Evolutionary conservation across 37 sponge, comb jelly and placozoan species (phyloP), one percentile per base, ranked within the genome.

Genomic region (Diacarnus erythraeanus): DNA sequence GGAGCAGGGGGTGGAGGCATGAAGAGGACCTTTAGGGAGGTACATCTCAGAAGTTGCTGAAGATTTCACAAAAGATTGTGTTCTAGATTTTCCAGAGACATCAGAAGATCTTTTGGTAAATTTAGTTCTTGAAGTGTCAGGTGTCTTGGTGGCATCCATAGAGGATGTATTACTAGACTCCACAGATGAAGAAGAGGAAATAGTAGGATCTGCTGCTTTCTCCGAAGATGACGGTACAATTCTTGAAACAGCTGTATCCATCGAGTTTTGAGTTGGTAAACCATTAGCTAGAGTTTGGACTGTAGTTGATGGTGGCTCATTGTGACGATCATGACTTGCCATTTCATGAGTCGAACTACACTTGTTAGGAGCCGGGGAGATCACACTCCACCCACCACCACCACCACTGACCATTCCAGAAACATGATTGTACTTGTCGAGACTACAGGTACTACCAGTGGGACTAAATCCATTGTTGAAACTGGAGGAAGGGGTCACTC

Each of bases 381-480:
- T 15, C 21, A 27, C 4, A 8, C 38, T 23, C n/a, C 72, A n/a
- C 31, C 31, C 15, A 42, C 47, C 38, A 36, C 71, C 66, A 65
- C 35, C 34, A 3, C 66, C 66, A 17, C 9, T 25, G 4, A 18
- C 33, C 34, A 41, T 31, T 26, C 35, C 29, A 35, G 27, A 30
- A 10, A 35, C 43, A 34, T 36, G 60, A 23, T 54, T 64, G 15
- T 39, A 39, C 59, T 69, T 70, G 56, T 83, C 84, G 15, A 80
- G 76, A 41, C 66, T 66, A 63, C 80, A 59, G n/a, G 92, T 66
- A 61, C 77, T 80, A 1, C 71, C 74, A 8, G 87, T 42, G 27
- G 83, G 79, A 59, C 88, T 91, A 64, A 80, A 77, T 3, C 77
- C 72, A 0, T 82, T 82, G 36, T 26, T 23, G 30, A 74, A 77